Evolutionary conservation across 2,888 invertebrate genomes (phyloP), one percentile per base, ranked within the genome.

Genomic region (Lasioglossum lativentre): DNA sequence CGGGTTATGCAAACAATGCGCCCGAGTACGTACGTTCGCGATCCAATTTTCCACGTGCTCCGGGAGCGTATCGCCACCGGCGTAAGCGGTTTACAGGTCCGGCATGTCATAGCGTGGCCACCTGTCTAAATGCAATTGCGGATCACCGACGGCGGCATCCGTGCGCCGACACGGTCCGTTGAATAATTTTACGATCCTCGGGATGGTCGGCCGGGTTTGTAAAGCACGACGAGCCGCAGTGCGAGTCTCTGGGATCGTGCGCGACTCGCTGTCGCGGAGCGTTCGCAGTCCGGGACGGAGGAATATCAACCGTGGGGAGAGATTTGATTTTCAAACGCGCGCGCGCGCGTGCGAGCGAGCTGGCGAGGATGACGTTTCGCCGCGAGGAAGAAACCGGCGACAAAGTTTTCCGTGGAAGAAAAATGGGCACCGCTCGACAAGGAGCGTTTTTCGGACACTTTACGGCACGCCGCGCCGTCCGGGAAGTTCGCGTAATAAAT

Each of bases 11-110:
- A 82, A 83, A 88, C 86, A 80, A 88, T 86, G 80, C 77, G 30
- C 30, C 8, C 27, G 70, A 68, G 30, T 83, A 82, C 80, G 78
- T 76, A 78, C 78, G 40, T n/a, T 74, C 80, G 45, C 78, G 87
- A 85, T 87, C 84, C 83, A 87, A 87, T 88, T 88, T 88, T 88
- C 85, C 75, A 85, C 85, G 80, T 85, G 84, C 84, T 72, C 63
- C 47, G 75, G 42, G 74, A 83, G 85, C 74, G 84, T 83, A 84
- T 83, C 84, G 84, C 42, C 84, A 52, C 45, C 74, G 30, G 63
- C 59, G 42, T 85, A 78, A 85, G 84, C 84, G 85, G 85, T 80
- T 85, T 85, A 87, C 75, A 30, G 68, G 66, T 56, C 23, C 68
- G 47, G 52, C 83, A 56, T 83, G 82, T 86, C 80, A 75, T 72